Base-by-base conservation (phyloP, 2,797 vertebrate genomes). In the Hoplostethus mediterraneus region DNA sequence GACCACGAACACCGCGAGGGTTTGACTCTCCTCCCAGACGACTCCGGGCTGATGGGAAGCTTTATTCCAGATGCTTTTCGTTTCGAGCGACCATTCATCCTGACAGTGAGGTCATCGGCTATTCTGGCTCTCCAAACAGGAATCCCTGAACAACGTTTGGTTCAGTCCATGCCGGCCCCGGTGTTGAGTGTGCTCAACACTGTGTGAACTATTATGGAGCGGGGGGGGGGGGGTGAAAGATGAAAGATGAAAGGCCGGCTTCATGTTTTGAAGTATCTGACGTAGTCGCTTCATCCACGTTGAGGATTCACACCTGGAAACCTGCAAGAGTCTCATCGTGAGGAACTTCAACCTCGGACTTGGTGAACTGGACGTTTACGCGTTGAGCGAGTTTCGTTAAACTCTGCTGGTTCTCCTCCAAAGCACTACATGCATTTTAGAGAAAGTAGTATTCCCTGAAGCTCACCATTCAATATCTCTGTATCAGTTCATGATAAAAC, bases 91-190 rank as follows among this genome's bases (percentile, higher is more conserved):
- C 62, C 62, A 49, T 33, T 49, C 73, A 60, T 81, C 47, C 58
- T 9, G 67, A 71, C 77, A 79, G 36, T 80, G 74, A 84, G 63
- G 66, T 87, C 77, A 76, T 47, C 73, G 61, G 14, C 58, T 56
- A 25, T 56, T 70, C 65, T 48, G 69, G 72, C 69, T 63, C 64
- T 40, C 14, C 56, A 57, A 76, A 74, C 67, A 85, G 73, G 73
- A 82, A 81, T 68, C 56, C 69, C 56, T 6, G 2, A 58, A 53
- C 73, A 74, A 31, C 51, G 58, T 74, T 44, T 53, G 59, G 38
- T 17, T 21, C 5, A 25, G 47, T 55, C 10, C 25, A 10, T 28
- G 66, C 73, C 52, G 66, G 66, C 70, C 17, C 57, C 59, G 9
- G 64, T 4, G 13, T 63, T 75, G 73, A 72, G 56, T 53, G 67